Evolutionary conservation across 2,113 vertebrate genomes (phyloP).

Genomic region (Equus przewalskii): DNA sequence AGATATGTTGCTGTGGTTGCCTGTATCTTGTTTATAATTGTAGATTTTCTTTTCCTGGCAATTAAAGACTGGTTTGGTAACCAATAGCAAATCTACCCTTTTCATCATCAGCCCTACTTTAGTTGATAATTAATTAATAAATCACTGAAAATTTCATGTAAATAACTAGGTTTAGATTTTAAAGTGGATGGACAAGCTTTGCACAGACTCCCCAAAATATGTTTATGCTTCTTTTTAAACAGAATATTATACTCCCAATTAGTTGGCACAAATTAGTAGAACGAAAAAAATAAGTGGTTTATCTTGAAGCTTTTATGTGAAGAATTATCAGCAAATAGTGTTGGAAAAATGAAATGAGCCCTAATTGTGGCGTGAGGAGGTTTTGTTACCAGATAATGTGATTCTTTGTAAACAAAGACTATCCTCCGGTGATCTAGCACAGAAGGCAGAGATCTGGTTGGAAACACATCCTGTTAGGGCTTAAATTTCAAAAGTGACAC

Average conservation of each 20-base stretch:
- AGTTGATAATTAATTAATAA: constrained; percentile 54
- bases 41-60: constrained; percentile 35
- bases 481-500: constrained; percentile 36
- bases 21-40: constrained; percentile 49
- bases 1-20: constrained; percentile 64
- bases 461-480: background rate
- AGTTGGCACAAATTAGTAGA: background rate
- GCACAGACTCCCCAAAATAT: background rate
- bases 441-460: background rate
- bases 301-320: background rate
- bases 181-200: background rate
- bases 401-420: constrained; percentile 19
- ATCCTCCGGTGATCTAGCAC: background rate
- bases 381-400: background rate
- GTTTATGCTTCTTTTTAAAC: constrained; percentile 26
- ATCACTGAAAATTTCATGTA: constrained; percentile 36
- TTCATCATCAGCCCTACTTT: background rate
- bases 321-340: background rate
- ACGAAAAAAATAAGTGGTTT: background rate
- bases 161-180: constrained; percentile 55
- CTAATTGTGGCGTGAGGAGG: constrained; percentile 24
- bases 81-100: constrained; percentile 40
- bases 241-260: constrained; percentile 8
- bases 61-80: constrained; percentile 38
- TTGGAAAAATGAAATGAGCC: background rate